phyloP scores from a whole-genome alignment of 2,888 invertebrate species.

The Pocota personata region DNA sequence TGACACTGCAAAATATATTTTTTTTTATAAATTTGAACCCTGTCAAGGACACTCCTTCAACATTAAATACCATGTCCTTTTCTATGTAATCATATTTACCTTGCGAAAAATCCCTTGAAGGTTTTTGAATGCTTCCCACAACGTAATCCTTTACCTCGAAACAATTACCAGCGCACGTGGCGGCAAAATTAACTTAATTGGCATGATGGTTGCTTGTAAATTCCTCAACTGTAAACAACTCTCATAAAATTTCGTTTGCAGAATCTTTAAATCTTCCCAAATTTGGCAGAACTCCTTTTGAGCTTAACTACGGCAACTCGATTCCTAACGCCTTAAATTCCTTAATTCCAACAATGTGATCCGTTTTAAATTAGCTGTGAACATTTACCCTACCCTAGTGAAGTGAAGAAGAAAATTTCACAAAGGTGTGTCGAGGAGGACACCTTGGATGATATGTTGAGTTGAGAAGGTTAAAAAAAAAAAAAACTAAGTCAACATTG shows the following conservation, averaged over 20 bases:
- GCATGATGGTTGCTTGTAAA: background rate
- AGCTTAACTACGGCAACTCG: background rate
- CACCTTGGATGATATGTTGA: background rate
- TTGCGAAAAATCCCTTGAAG: background rate
- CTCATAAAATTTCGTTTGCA: background rate
- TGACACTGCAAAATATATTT: background rate
- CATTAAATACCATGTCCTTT: background rate
- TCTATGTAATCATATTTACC: background rate
- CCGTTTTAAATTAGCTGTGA: background rate
- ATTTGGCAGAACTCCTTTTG: background rate
- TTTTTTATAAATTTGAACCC: background rate
- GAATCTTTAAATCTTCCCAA: background rate
- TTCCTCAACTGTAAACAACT: background rate
- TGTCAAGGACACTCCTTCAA: background rate
- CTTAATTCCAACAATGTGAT: background rate
- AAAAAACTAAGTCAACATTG: background rate
- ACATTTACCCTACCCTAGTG: background rate
- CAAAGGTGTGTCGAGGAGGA: background rate
- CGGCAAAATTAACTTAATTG: conserved; percentile 36
- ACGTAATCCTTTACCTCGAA: background rate
- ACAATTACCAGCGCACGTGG: conserved; percentile 22
- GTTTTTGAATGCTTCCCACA: background rate
- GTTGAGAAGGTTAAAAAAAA: background rate
- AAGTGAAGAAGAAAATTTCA: background rate
- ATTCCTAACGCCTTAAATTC: background rate